Percentiles rank a stretch among this genome's conserved stretches.
Conservation (phyloP, 2,888 invertebrate genomes). For the Dasysyrphus tricinctus region DNA sequence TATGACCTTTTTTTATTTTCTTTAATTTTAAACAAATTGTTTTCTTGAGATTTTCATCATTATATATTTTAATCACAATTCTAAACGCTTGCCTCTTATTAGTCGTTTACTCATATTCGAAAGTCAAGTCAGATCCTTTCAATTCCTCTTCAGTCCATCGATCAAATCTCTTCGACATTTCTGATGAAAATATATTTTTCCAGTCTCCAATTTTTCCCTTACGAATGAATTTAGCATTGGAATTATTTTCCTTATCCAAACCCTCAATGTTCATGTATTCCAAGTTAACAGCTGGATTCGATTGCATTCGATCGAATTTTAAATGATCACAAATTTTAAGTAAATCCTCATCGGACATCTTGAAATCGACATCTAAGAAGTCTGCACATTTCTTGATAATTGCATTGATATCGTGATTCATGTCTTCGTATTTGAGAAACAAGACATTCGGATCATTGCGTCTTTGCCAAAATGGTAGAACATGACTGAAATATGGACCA, state of each 20-base stretch:
- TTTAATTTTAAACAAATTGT: too few species aligned
- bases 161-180: slow-evolving; percentile 89
- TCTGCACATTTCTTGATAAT: slow-evolving; percentile 88
- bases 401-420: slow-evolving; percentile 89
- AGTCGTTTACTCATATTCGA: slow-evolving; percentile 84
- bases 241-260: slow-evolving; percentile 71
- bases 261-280: slow-evolving; percentile 81
- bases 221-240: slow-evolving; percentile 87
- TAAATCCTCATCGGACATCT: slow-evolving; percentile 87
- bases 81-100: too few species aligned
- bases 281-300: slow-evolving; percentile 91
- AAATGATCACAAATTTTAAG: slow-evolving; percentile 89
- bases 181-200: slow-evolving; percentile 90
- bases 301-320: slow-evolving; percentile 92
- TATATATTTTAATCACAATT: too few species aligned
- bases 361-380: slow-evolving; percentile 85
- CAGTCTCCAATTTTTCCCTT: slow-evolving; percentile 91
- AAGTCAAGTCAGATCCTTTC: slow-evolving; percentile 86
- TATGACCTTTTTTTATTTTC: too few species aligned
- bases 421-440: slow-evolving; percentile 92
- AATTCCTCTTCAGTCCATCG: slow-evolving; percentile 87
- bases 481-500: slow-evolving; percentile 87
- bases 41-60: too few species aligned
- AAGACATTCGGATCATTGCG: slow-evolving; percentile 89
- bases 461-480: slow-evolving; percentile 88